Evolutionary conservation across 2,888 invertebrate species (phyloP).

Genomic region (Xestia xanthographa): DNA sequence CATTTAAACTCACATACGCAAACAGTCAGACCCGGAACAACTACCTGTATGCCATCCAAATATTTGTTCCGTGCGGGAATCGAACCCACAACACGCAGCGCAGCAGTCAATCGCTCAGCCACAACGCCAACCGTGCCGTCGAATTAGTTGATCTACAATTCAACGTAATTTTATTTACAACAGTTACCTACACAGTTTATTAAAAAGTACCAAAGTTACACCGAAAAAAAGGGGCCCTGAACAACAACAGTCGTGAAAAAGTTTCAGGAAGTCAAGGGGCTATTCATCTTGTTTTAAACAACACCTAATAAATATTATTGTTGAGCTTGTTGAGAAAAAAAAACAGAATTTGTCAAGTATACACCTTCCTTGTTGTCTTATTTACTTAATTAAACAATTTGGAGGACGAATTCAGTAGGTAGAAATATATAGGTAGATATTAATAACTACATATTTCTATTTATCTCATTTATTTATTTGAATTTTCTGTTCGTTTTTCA

Average conservation of each 20-base stretch:
- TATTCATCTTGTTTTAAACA: slow-evolving; percentile 49
- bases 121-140: no score
- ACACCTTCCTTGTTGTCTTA: slow-evolving; percentile 6
- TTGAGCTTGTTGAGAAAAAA: neutral
- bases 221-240: neutral
- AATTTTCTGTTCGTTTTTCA: neutral
- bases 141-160: neutral
- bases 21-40: no score
- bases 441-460: neutral
- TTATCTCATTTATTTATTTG: neutral
- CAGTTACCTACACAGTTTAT: neutral
- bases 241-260: slow-evolving; percentile 26
- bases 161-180: neutral
- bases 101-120: no score
- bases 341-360: slow-evolving; percentile 27
- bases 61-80: no score
- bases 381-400: slow-evolving; percentile 20
- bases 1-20: no score
- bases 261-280: slow-evolving; percentile 33
- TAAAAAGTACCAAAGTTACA: neutral
- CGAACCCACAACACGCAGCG: no score
- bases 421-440: neutral
- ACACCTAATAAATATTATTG: slow-evolving; percentile 44
- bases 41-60: no score
- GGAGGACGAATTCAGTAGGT: neutral